Evolutionary conservation across 2,113 vertebrate genomes (phyloP).

Genomic region (Aegithalos caudatus): DNA sequence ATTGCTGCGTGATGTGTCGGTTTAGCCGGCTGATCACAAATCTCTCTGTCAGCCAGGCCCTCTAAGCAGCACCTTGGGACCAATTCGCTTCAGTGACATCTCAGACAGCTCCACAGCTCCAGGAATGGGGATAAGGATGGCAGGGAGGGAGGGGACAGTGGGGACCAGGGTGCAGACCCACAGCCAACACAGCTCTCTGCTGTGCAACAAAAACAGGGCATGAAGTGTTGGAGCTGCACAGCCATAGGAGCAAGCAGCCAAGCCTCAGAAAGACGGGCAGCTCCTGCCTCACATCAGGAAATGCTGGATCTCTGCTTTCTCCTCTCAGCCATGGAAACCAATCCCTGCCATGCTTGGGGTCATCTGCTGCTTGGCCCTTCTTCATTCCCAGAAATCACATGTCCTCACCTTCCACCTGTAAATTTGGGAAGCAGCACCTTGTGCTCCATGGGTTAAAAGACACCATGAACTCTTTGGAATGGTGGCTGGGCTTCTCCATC

Average conservation of each 20-base stretch:
- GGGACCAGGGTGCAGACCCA: background rate
- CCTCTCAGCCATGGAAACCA: background rate
- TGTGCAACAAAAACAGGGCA: background rate
- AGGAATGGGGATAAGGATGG: background rate
- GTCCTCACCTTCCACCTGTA: background rate
- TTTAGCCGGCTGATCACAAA: background rate
- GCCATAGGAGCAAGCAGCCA: background rate
- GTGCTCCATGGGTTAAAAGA: background rate
- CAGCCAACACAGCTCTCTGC: background rate
- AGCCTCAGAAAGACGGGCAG: background rate
- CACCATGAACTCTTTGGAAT: background rate
- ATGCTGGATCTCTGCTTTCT: background rate
- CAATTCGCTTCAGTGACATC: background rate
- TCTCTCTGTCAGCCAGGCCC: background rate
- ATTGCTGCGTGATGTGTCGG: background rate
- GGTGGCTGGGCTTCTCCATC: background rate
- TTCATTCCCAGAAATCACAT: background rate
- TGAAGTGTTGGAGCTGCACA: background rate
- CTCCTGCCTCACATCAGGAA: background rate
- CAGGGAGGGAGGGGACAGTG: accelerated
- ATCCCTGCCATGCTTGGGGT: background rate
- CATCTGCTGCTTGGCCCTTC: background rate
- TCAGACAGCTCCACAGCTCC: background rate
- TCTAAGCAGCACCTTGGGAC: background rate
- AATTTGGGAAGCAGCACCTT: background rate